Evolutionary conservation across 2,888 invertebrate species (phyloP).

Genomic region (Hirtodrosophila duncani): DNA sequence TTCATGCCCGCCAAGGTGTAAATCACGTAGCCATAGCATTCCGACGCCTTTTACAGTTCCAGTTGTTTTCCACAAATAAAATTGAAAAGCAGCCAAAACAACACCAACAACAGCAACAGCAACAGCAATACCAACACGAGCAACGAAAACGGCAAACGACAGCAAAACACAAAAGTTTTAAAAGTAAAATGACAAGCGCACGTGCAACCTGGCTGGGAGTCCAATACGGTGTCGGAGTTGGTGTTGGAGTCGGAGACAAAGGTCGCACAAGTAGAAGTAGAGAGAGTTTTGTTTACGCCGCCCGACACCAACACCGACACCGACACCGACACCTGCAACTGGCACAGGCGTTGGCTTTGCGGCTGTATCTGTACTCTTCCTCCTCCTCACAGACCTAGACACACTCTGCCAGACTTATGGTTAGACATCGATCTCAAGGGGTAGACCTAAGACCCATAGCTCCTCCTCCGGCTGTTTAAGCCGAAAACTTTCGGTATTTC

Average conservation of each 20-base stretch:
- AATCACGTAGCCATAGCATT: constrained; percentile 67
- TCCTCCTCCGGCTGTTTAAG: constrained; percentile 38
- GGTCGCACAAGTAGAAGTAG: constrained; percentile 5
- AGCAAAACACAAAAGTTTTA: constrained; percentile 64
- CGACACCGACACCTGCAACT: neutral
- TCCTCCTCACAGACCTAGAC: too few species aligned
- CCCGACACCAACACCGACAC: neutral
- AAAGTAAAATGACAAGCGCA: constrained; percentile 71
- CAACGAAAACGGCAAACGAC: constrained; percentile 30
- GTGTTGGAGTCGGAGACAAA: constrained; percentile 4
- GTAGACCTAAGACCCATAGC: constrained; percentile 26
- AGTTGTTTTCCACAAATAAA: constrained; percentile 63
- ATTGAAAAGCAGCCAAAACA: constrained; percentile 66
- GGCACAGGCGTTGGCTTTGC: constrained; percentile 2
- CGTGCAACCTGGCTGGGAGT: constrained; percentile 51
- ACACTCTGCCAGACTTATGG: constrained; percentile 56
- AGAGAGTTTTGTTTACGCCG: constrained; percentile 31
- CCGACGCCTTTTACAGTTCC: constrained; percentile 67
- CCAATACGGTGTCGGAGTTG: neutral
- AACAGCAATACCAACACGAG: constrained; percentile 22
- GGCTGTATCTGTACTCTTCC: too few species aligned
- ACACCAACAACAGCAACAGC: constrained; percentile 11
- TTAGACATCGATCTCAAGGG: constrained; percentile 68
- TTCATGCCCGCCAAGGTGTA: constrained; percentile 69
- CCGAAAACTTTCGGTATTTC: constrained; percentile 64